A percentile compares a stretch with the other conserved stretches of the same genome.
phyloP scores from a whole-genome alignment of 2,797 vertebrate species.

The Ctenochaetus hawaiiensis region DNA sequence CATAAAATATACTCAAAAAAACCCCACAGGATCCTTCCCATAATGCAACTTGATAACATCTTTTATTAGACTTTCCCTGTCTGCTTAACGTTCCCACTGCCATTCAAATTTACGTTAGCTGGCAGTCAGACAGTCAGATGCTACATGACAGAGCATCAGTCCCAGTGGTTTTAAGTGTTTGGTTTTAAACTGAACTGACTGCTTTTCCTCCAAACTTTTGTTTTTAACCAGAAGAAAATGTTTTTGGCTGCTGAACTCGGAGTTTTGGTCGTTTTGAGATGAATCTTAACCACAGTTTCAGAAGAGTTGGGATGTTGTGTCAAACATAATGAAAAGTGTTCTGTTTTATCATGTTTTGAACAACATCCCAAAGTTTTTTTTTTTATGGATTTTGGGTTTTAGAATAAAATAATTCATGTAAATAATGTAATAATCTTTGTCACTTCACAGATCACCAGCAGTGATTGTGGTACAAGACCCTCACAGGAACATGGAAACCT shows the following conservation, averaged over 20 bases:
- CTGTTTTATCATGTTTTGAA: no score
- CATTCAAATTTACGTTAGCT: no score
- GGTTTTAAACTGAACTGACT: constrained; percentile 2
- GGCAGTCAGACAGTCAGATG: no score
- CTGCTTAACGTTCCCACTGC: no score
- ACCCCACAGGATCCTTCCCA: neutral
- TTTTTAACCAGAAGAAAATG: neutral
- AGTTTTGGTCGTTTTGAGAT: neutral
- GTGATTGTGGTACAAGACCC: neutral
- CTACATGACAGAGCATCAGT: constrained; percentile 13
- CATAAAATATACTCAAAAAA: neutral
- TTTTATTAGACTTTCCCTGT: no score
- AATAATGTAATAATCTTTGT: neutral
- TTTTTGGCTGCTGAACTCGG: neutral
- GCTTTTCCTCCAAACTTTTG: neutral
- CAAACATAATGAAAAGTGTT: no score
- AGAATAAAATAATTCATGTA: no score
- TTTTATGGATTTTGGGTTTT: no score
- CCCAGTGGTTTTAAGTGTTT: neutral
- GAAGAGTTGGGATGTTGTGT: no score
- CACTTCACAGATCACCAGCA: constrained; percentile 48
- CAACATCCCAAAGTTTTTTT: no score
- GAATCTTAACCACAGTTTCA: neutral
- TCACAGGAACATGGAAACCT: neutral
- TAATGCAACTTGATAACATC: no score